Evolutionary conservation across 2,113 vertebrate genomes (phyloP).

Genomic region (Apus apus): DNA sequence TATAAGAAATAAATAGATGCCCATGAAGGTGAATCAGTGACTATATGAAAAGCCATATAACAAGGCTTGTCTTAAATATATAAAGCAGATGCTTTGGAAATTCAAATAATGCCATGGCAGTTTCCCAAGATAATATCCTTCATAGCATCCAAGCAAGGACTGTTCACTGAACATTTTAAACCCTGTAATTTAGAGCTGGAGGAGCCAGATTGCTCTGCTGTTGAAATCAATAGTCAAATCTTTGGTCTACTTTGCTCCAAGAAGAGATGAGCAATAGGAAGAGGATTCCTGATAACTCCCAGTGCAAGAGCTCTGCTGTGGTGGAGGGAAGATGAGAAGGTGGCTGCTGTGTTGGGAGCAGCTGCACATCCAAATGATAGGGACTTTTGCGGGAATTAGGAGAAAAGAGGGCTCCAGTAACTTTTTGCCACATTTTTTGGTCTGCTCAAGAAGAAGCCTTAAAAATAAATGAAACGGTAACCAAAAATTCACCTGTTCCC

Average conservation of each 20-base stretch:
- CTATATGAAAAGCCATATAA: background rate
- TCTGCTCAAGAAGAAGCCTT: background rate
- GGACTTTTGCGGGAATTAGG: background rate
- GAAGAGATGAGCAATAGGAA: background rate
- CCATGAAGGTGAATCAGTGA: background rate
- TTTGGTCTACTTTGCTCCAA: background rate
- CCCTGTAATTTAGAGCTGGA: background rate
- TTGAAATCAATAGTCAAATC: background rate
- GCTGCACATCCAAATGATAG: background rate
- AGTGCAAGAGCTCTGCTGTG: background rate
- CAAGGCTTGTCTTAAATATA: background rate
- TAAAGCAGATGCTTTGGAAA: background rate
- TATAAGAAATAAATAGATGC: background rate
- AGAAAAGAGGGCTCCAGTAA: background rate
- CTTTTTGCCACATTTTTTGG: background rate
- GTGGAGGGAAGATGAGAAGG: background rate
- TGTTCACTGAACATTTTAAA: background rate
- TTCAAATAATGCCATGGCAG: background rate
- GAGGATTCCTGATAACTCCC: accelerated
- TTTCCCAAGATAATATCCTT: background rate
- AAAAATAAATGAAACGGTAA: background rate
- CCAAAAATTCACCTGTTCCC: background rate
- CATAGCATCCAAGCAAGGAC: background rate
- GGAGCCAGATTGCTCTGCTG: background rate
- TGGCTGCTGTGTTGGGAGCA: background rate